Evolutionary conservation across 2,888 invertebrate genomes (phyloP), one percentile per base, ranked within the genome.

Genomic region (Calameuta pallipes): DNA sequence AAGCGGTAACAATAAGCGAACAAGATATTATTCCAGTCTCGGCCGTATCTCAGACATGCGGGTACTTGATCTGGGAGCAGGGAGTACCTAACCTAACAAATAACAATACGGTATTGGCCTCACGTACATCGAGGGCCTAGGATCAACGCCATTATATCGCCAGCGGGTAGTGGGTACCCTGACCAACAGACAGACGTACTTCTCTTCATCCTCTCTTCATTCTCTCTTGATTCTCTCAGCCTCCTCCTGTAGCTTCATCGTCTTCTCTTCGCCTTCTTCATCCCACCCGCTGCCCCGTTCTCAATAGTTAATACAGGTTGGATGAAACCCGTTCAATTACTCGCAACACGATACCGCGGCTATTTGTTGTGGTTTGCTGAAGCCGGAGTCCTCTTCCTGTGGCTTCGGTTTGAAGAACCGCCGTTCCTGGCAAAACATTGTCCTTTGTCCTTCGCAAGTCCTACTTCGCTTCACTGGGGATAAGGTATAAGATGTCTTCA

Each of bases 301-400:
- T 87, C 88, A 88, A 88, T 89, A 87, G 87, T 87, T 88, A 86
- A 88, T 88, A 85, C 85, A 83, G 80, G 34, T 83, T 82, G 85
- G 84, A 88, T 87, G 85, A 86, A 87, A 79, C 83, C 82, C 89
- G 89, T 88, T 89, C 89, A 87, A 89, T 89, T 89, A 89, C 88
- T 88, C 86, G 87, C 87, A 88, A 89, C 88, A 87, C 87, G 88
- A 89, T 89, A 89, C 85, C 87, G 83, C 84, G 83, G 87, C 86
- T 88, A 88, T 89, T 89, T 88, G 89, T 89, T 88, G 89, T 86
- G 87, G 87, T 88, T 85, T 85, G 85, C 85, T 85, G 82, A 86
- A 82, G 83, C 77, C 83, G 36, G 30, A 37, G 37, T 30, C 56
- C 56, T 56, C 56, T 56, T 56, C 56, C 56, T 56, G 56, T 56